A percentile compares a stretch with the other conserved stretches of the same genome.
Conservation (phyloP, 2,888 invertebrate species). For the Acrocyrtus sp. region DNA sequence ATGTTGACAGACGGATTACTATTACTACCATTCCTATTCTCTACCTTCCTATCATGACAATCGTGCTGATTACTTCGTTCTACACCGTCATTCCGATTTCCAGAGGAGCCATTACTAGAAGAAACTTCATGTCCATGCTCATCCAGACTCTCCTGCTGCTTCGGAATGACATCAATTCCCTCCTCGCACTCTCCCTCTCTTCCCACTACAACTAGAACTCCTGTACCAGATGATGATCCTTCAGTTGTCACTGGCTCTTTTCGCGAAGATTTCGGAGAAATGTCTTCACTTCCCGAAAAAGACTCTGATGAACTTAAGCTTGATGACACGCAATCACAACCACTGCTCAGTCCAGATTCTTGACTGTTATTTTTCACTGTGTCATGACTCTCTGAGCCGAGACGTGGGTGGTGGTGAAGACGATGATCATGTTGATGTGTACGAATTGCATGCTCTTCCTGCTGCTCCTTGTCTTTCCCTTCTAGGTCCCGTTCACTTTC, state of each 20-base stretch:
- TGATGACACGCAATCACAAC: slow-evolving; percentile 43
- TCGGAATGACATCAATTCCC: slow-evolving; percentile 37
- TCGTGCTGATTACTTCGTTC: slow-evolving; percentile 24
- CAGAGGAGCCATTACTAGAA: neutral
- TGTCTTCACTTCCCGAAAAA: slow-evolving; percentile 46
- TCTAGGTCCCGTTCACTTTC: slow-evolving; percentile 1
- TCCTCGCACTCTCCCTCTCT: slow-evolving; percentile 12
- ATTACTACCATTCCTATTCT: slow-evolving; percentile 3
- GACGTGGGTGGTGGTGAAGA: slow-evolving; percentile 30
- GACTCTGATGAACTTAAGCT: slow-evolving; percentile 48
- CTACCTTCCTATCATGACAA: neutral
- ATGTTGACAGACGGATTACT: no score
- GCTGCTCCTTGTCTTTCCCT: neutral
- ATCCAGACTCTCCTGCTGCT: slow-evolving; percentile 11
- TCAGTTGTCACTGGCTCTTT: slow-evolving; percentile 23
- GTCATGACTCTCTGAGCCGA: slow-evolving; percentile 24
- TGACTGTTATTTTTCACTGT: slow-evolving; percentile 45
- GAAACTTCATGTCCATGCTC: slow-evolving; percentile 17
- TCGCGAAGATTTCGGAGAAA: slow-evolving; percentile 37
- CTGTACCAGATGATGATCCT: slow-evolving; percentile 21
- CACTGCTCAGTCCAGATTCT: slow-evolving; percentile 48
- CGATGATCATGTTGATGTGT: slow-evolving; percentile 14
- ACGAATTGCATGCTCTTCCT: slow-evolving; percentile 9
- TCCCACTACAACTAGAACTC: slow-evolving; percentile 10
- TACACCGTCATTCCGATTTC: no score